A percentile compares a stretch with the other conserved stretches of the same genome.
These are phyloP conservation scores for Chaitophorus viminalis DNA, from an alignment of 2,888 invertebrate genomes.

Conservation along the genomic window DNA sequence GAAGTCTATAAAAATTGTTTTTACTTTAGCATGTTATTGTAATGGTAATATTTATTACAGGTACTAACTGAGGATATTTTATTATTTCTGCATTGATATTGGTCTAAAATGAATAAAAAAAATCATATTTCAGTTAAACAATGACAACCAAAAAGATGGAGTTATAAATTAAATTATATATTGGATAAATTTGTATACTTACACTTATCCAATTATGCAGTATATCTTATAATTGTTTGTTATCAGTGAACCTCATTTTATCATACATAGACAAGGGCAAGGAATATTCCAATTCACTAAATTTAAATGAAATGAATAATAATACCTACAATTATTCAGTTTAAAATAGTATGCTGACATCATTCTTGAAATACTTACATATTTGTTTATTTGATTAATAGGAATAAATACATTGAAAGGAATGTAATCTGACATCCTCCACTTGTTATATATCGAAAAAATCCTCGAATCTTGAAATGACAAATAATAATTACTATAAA, in stretches of 20 bases:
- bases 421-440: slow-evolving; percentile 47
- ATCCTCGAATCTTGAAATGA: slow-evolving; percentile 45
- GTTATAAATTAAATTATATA: too few relatives aligned
- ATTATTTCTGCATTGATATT: too few relatives aligned
- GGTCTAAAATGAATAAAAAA: too few relatives aligned
- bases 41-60: too few relatives aligned
- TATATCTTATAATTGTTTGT: slow-evolving; percentile 40
- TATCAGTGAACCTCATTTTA: slow-evolving; percentile 53
- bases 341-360: background rate
- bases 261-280: slow-evolving; percentile 58
- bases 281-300: slow-evolving; percentile 52
- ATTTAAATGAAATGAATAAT: background rate
- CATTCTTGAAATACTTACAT: slow-evolving; percentile 45
- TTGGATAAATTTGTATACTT: too few relatives aligned
- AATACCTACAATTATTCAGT: background rate
- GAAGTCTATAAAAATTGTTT: too few relatives aligned
- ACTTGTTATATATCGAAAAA: slow-evolving; percentile 57
- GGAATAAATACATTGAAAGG: slow-evolving; percentile 45
- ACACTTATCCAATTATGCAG: slow-evolving; percentile 50
- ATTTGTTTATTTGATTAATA: slow-evolving; percentile 18
- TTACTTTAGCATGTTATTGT: too few relatives aligned
- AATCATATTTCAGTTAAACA: too few relatives aligned
- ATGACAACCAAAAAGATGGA: too few relatives aligned
- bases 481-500: too few relatives aligned
- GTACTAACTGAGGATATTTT: too few relatives aligned